Evolutionary conservation across 2,888 invertebrate species (phyloP).

Genomic region (Eupsilia transversa): DNA sequence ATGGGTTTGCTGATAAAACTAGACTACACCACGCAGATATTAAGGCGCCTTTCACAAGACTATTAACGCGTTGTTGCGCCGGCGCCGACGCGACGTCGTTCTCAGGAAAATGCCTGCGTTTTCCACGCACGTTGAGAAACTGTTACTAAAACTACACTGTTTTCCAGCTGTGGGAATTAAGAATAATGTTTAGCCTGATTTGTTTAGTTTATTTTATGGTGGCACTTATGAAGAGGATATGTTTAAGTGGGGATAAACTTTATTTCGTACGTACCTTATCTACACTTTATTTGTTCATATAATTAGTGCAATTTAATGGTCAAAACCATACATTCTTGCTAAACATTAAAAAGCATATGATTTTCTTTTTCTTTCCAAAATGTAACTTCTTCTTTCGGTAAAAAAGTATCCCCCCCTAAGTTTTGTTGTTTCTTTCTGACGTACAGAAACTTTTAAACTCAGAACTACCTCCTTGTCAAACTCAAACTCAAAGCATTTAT

Average conservation of each 20-base stretch:
- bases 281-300: too few relatives aligned
- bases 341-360: too few relatives aligned
- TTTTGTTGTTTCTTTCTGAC: too few relatives aligned
- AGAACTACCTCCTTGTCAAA: too few relatives aligned
- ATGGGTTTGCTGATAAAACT: constrained; percentile 46
- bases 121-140: constrained; percentile 60
- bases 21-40: constrained; percentile 51
- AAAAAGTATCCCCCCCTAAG: too few relatives aligned
- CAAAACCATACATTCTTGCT: too few relatives aligned
- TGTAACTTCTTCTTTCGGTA: too few relatives aligned
- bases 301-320: too few relatives aligned
- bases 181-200: constrained; percentile 8
- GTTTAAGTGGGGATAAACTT: neutral
- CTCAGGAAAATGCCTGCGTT: constrained; percentile 58
- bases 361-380: too few relatives aligned
- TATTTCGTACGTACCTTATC: too few relatives aligned
- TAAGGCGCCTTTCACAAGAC: constrained; percentile 45
- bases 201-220: constrained; percentile 11
- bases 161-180: constrained; percentile 55
- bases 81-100: constrained; percentile 28
- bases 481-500: too few relatives aligned
- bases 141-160: constrained; percentile 32
- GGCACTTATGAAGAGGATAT: neutral
- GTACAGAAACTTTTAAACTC: too few relatives aligned
- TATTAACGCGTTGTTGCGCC: constrained; percentile 35